Percentiles rank a stretch among this genome's conserved stretches.
Conservation (phyloP, 2,797 vertebrate species). For the Clarias pachynema region DNA sequence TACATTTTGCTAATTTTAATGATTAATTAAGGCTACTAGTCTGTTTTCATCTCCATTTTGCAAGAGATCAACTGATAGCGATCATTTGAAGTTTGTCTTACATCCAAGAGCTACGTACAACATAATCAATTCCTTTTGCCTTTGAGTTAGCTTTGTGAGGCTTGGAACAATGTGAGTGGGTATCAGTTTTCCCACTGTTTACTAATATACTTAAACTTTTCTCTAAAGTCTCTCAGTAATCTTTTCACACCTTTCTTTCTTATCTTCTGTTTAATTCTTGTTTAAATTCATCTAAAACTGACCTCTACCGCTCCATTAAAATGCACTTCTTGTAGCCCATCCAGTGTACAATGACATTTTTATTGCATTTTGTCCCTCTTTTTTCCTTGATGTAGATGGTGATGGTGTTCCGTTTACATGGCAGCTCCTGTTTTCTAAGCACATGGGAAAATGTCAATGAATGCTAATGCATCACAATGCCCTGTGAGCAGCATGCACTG, state of each 20-base stretch:
- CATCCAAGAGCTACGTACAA: background rate
- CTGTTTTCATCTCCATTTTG: background rate
- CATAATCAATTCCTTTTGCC: constrained; percentile 9
- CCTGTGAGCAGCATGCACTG: constrained; percentile 57
- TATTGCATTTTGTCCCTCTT: constrained; percentile 65
- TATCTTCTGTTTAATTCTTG: constrained; percentile 43
- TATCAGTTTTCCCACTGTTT: constrained; percentile 16
- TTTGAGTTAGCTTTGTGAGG: constrained; percentile 20
- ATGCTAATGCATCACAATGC: constrained; percentile 74
- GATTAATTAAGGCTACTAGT: constrained; percentile 4
- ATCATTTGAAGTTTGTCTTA: constrained; percentile 1
- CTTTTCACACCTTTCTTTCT: constrained; percentile 61
- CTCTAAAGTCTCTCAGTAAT: constrained; percentile 68
- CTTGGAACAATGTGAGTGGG: background rate
- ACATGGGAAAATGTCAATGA: constrained; percentile 75
- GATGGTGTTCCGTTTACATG: constrained; percentile 71
- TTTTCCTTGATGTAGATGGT: constrained; percentile 63
- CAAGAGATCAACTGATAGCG: background rate
- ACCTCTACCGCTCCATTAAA: constrained; percentile 68
- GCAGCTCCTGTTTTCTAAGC: constrained; percentile 60
- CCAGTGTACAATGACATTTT: constrained; percentile 68
- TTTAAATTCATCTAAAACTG: constrained; percentile 65
- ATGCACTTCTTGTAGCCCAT: constrained; percentile 67
- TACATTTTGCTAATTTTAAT: background rate
- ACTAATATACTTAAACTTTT: constrained; percentile 32